Evolutionary conservation across 2,888 invertebrate genomes (phyloP).

Genomic region (Bombylius major): DNA sequence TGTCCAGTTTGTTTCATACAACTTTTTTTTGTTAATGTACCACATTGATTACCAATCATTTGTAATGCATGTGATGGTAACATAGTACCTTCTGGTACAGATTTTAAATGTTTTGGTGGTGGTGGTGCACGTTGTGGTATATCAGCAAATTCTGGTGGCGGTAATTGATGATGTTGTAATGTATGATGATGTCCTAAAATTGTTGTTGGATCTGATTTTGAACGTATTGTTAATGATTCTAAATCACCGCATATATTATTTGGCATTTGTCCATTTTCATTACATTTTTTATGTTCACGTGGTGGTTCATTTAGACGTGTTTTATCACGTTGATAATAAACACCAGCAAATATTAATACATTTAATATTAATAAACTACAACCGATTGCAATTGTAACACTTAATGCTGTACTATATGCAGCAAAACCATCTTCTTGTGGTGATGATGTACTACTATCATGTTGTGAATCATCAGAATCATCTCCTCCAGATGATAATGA

Average conservation of each 20-base stretch:
- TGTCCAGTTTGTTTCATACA: conserved; percentile 33
- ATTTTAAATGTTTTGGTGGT: conserved; percentile 53
- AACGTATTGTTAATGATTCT: conserved; percentile 43
- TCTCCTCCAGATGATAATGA: conserved; percentile 26
- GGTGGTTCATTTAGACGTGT: conserved; percentile 53
- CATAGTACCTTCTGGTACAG: conserved; percentile 54
- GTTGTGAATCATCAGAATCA: conserved; percentile 11
- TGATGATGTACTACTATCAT: conserved; percentile 37
- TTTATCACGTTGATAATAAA: conserved; percentile 85
- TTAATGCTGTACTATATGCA: conserved; percentile 79
- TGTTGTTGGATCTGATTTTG: conserved; percentile 58
- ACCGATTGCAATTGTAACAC: conserved; percentile 89
- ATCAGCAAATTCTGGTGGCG: conserved; percentile 76
- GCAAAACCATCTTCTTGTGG: conserved; percentile 80
- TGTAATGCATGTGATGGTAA: conserved; percentile 65
- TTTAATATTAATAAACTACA: conserved; percentile 84
- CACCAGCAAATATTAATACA: conserved; percentile 85
- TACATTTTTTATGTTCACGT: conserved; percentile 49
- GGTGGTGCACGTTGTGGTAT: conserved; percentile 65
- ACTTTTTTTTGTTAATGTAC: conserved; percentile 64
- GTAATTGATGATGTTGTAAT: conserved; percentile 64
- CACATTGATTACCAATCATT: conserved; percentile 56
- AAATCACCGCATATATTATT: conserved; percentile 80
- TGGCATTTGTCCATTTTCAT: conserved; percentile 77
- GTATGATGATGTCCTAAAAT: conserved; percentile 65